These are phyloP conservation scores for Oreohelix idahoensis DNA, from an alignment of 1,140 invertebrate species.

Conservation along the genomic window DNA sequence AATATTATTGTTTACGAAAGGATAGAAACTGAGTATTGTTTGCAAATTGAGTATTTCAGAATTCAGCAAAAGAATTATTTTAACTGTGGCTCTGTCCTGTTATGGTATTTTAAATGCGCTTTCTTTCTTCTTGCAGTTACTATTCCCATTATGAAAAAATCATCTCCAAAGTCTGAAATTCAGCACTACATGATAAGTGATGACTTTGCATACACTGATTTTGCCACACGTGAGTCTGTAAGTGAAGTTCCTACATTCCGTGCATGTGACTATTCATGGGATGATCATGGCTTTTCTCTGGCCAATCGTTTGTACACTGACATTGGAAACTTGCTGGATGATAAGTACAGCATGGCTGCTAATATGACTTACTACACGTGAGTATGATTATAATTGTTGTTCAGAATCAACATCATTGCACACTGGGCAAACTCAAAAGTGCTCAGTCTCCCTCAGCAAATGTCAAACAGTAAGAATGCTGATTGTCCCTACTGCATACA, in stretches of 20 bases:
- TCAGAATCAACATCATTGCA: no score
- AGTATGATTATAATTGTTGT: conserved; percentile 50
- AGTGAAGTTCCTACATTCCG: conserved; percentile 85
- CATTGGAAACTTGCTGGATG: conserved; percentile 87
- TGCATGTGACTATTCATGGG: conserved; percentile 92
- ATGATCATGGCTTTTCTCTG: conserved; percentile 90
- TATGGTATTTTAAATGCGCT: no score
- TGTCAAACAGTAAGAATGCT: no score
- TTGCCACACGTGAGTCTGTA: conserved; percentile 81
- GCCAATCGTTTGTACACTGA: conserved; percentile 89
- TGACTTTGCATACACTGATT: conserved; percentile 86
- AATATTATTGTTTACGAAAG: no score
- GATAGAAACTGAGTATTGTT: no score
- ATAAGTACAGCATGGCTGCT: conserved; percentile 89
- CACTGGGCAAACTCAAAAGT: no score
- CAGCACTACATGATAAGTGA: conserved; percentile 80
- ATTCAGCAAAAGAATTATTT: no score
- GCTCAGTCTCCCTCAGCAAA: no score
- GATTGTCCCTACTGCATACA: no score
- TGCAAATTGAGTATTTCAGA: no score
- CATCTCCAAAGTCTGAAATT: conserved; percentile 60
- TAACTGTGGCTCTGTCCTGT: no score
- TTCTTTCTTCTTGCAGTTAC: conserved; percentile 41
- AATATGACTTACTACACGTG: conserved; percentile 90
- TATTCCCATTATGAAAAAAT: conserved; percentile 53